Conservation (phyloP, 2,113 vertebrate species). For the Syngnathoides biaculeatus region DNA sequence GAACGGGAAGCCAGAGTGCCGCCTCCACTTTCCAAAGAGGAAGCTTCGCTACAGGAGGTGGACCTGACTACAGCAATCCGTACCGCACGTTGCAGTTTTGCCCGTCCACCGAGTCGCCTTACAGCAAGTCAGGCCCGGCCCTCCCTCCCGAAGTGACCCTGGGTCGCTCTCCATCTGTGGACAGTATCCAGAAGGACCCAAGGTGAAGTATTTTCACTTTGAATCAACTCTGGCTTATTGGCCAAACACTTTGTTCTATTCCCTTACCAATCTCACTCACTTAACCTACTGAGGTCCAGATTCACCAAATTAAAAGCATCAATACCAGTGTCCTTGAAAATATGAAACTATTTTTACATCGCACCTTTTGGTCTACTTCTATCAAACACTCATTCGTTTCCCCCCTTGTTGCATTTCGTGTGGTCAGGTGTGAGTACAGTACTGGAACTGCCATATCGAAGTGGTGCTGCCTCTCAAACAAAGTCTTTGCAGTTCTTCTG, state of each 20-base stretch:
- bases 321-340: not conserved
- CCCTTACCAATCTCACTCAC: slow-evolving; percentile 42
- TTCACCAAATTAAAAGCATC: slow-evolving; percentile 36
- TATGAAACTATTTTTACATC: not conserved
- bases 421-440: no score
- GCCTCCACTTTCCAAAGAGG: slow-evolving; percentile 89
- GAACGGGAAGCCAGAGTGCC: slow-evolving; percentile 92
- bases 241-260: slow-evolving; percentile 40
- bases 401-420: no score
- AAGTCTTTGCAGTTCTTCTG: not conserved
- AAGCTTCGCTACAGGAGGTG: slow-evolving; percentile 86
- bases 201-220: slow-evolving; percentile 71
- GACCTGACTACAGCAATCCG: slow-evolving; percentile 88
- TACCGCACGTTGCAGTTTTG: slow-evolving; percentile 99
- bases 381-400: not conserved
- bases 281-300: slow-evolving; percentile 64
- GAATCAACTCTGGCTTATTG: slow-evolving; percentile 33
- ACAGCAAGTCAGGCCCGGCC: slow-evolving; percentile 97
- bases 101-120: slow-evolving; percentile 94
- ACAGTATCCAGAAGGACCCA: slow-evolving; percentile 99
- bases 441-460: not conserved
- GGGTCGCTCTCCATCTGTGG: slow-evolving; percentile 94
- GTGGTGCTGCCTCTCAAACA: not conserved
- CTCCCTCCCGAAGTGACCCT: slow-evolving; percentile 92
- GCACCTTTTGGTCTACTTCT: not conserved